Base-by-base conservation (phyloP, 2,113 vertebrate species). In the Ailuropoda melanoleuca region DNA sequence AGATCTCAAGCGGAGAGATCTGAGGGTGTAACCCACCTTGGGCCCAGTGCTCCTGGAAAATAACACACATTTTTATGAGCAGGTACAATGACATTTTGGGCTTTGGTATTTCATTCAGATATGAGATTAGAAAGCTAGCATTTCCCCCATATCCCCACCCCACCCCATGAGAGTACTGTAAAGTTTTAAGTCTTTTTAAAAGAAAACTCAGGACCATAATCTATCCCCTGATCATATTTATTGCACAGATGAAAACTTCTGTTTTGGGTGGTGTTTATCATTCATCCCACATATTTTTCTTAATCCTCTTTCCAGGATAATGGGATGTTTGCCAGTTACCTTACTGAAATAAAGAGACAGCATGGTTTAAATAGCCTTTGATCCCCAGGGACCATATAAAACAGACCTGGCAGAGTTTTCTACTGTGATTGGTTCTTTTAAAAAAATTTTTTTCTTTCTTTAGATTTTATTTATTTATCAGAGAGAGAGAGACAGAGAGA, bases 181-280 rank as follows among this genome's bases (percentile, higher is more conserved):
- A 78, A 68, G 37, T 82, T 90, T 91, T 82, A 81, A 92, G 29
- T 12, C 83, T 80, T 97, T 86, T 66, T 43, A 43, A 60, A 55
- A 78, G 18, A 83, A 84, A 96, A 74, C 15, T 80, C 24, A 90
- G 64, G n/a, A 46, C 85, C n/a, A 31, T 60, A 92, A 31, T 92
- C 70, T 84, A 24, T 77, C 29, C 56, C 23, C 78, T 83, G 48
- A 60, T 92, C 31, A 7, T 77, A 70, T 14, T 72, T 86, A 60
- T 46, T 58, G 58, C 34, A 15, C 4, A 66, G 26, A 85, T 66
- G 34, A 92, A 82, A 87, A 72, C 37, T 64, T 87, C 50, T 21
- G 23, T 93, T 89, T 90, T 11, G 6, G 26, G 64, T 82, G 14
- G 39, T 18, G 23, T 81, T 95, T 95, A 53, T 90, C 37, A 68